Base-by-base conservation (phyloP, 2,888 invertebrate genomes). In the Xestia ashworthii region DNA sequence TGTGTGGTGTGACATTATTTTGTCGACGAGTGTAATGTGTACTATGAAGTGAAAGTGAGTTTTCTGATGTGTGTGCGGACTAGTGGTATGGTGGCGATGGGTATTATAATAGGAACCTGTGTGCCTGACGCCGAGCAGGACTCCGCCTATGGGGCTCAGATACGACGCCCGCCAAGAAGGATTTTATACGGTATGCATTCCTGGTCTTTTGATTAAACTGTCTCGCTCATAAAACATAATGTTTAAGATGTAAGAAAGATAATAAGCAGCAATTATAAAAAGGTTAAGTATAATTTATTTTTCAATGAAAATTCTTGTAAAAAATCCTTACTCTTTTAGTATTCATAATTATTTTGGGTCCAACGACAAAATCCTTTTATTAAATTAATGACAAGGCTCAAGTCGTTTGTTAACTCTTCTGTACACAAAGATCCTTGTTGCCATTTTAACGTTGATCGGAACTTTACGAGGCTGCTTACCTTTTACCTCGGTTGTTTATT, bases 101-200 rank as follows among this genome's bases (percentile, higher is more conserved):
- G 98, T 87, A 98, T 98, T 93, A 98, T 98, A 88, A 97, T 98
- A 86, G 98, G 98, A 89, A 98, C 98, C 74, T 98, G 98, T 93
- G 97, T 98, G 92, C 98, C 98, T 80, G 97, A 97, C 89, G 97
- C 97, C 74, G 97, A 98, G 92, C 97, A 97, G 80, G 97, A 97
- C 91, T 93, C 96, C 58, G 95, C 95, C 66, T 96, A 96, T 90
- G 96, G 95, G 55, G 93, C 93, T 46, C 96, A 96, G 91, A 89
- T 91, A 80, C 87, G 96, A 78, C 88, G 96, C 19, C 95, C 96
- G 64, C 95, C 96, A 16, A 88, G 97, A 80, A 94, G 96, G 91
- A 95, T 97, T 86, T 92, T 97, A 32, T 97, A 96, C 83, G 96
- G 96, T 96, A 95, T 77, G 88, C 53, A 58, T 62, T 48, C 41